Conservation (phyloP, 37 sponge, comb jelly and placozoan species). For the Theonella swinhoei region DNA sequence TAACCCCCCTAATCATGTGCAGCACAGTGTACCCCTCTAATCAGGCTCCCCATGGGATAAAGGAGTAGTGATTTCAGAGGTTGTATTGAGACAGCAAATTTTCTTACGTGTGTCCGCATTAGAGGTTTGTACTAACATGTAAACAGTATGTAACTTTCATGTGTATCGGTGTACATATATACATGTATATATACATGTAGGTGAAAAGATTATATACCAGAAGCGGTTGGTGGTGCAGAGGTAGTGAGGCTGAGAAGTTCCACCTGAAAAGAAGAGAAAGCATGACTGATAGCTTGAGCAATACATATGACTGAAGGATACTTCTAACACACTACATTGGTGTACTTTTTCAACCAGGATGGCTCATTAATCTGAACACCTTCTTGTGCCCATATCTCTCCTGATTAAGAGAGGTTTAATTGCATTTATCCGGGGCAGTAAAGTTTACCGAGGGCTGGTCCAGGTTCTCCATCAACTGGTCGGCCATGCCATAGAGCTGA, state of each 20-base stretch:
- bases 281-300: neutral
- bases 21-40: too few relatives aligned
- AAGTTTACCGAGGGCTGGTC: slow-evolving; percentile 41
- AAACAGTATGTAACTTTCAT: too few relatives aligned
- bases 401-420: neutral
- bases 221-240: neutral
- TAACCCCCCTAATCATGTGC: too few relatives aligned
- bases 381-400: neutral
- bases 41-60: too few relatives aligned
- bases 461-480: slow-evolving; percentile 58
- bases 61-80: too few relatives aligned
- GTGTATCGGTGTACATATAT: too few relatives aligned
- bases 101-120: too few relatives aligned
- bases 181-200: too few relatives aligned
- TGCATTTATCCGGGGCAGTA: neutral
- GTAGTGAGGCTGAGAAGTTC: neutral
- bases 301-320: neutral
- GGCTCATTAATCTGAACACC: neutral
- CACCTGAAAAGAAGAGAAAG: neutral
- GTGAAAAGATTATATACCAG: neutral
- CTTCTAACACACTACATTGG: neutral
- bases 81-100: too few relatives aligned
- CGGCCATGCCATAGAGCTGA: slow-evolving; percentile 61
- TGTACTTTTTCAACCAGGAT: neutral
- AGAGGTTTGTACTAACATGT: too few relatives aligned